phyloP scores from a whole-genome alignment of 2,113 vertebrate genomes.

The Probosciger aterrimus region DNA sequence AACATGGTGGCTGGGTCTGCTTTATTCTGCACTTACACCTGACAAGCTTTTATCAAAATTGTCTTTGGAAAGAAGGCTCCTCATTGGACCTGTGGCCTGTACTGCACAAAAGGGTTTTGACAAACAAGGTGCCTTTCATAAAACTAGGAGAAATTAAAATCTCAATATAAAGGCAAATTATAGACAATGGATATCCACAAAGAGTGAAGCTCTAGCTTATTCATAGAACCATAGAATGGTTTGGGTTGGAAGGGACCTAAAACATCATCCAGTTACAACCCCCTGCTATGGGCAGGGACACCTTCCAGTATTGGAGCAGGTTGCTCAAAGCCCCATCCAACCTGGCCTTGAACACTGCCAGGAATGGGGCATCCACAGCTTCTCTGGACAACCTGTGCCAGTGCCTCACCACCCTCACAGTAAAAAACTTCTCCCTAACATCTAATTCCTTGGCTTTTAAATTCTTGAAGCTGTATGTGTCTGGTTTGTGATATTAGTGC shows the following conservation, averaged over 20 bases:
- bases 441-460: background rate
- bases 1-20: background rate
- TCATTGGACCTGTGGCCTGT: background rate
- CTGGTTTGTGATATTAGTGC: background rate
- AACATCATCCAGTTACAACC: background rate
- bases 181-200: background rate
- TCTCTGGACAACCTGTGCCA: background rate
- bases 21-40: background rate
- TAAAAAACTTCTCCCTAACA: background rate
- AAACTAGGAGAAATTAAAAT: background rate
- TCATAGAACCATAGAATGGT: background rate
- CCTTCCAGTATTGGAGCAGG: background rate
- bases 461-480: background rate
- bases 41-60: background rate
- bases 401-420: background rate
- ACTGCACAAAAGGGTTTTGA: background rate
- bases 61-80: background rate
- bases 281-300: background rate
- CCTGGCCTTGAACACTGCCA: background rate
- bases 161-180: background rate
- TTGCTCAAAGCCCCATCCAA: background rate
- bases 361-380: background rate
- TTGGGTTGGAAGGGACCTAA: background rate
- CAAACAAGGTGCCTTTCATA: background rate
- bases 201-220: background rate